Evolutionary conservation across 2,797 vertebrate species (phyloP).

Genomic region (Rhinichthys osculus): DNA sequence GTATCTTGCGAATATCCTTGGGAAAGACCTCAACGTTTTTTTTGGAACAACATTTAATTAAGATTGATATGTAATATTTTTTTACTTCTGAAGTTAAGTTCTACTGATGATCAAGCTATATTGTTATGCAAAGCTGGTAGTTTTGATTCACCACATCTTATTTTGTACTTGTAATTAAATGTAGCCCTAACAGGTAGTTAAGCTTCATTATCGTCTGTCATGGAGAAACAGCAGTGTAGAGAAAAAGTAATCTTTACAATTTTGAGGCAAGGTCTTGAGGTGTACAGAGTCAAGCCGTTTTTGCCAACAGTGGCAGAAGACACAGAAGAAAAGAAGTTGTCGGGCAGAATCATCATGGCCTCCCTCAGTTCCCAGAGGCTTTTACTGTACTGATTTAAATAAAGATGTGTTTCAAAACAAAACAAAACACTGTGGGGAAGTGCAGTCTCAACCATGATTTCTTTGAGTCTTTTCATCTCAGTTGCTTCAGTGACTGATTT

Average conservation of each 20-base stretch:
- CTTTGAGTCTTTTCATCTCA: slow-evolving; percentile 57
- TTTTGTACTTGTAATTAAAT: slow-evolving; percentile 64
- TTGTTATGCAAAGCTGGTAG: slow-evolving; percentile 30
- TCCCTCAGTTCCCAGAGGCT: slow-evolving; percentile 64
- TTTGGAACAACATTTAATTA: slow-evolving; percentile 29
- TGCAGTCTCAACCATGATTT: slow-evolving; percentile 59
- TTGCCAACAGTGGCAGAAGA: slow-evolving; percentile 52
- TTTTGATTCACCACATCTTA: slow-evolving; percentile 38
- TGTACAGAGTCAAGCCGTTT: slow-evolving; percentile 14
- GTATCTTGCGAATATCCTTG: not conserved
- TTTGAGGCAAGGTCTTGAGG: slow-evolving; percentile 10
- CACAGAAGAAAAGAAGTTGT: slow-evolving; percentile 69
- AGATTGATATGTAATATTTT: slow-evolving; percentile 39
- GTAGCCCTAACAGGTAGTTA: slow-evolving; percentile 41
- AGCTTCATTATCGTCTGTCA: slow-evolving; percentile 26
- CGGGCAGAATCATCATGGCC: slow-evolving; percentile 68
- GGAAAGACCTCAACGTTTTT: slow-evolving; percentile 6
- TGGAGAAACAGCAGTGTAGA: slow-evolving; percentile 25
- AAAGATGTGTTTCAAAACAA: slow-evolving; percentile 78
- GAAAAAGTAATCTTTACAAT: not conserved
- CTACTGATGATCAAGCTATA: slow-evolving; percentile 33
- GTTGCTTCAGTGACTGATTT: slow-evolving; percentile 21
- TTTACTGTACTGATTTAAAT: slow-evolving; percentile 81
- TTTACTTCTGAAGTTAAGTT: slow-evolving; percentile 26
- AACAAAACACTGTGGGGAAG: slow-evolving; percentile 64